These are phyloP conservation scores for Phaenicophaeus curvirostris DNA, from an alignment of 2,797 vertebrate genomes.

Conservation along the genomic window DNA sequence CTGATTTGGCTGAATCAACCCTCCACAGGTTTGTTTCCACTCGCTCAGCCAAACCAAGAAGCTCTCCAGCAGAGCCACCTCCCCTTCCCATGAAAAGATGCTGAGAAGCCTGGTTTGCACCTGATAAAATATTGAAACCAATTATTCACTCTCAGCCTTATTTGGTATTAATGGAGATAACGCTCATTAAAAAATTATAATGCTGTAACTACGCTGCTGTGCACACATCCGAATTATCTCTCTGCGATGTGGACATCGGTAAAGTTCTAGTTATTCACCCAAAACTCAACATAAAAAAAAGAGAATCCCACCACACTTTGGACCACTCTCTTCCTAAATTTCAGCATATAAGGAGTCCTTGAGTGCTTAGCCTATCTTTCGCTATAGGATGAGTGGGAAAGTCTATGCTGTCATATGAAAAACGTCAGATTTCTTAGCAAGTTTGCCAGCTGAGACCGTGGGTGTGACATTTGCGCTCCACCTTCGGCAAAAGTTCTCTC, in stretches of 20 bases:
- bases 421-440: background rate
- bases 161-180: background rate
- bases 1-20: background rate
- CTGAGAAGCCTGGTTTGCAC: background rate
- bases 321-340: background rate
- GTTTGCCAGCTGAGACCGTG: accelerated
- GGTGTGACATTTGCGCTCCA: background rate
- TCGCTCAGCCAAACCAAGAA: background rate
- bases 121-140: background rate
- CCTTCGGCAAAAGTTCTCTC: background rate
- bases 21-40: background rate
- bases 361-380: background rate
- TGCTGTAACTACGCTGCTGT: background rate
- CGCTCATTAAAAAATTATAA: background rate
- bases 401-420: background rate
- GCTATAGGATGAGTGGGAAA: background rate
- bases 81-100: background rate
- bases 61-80: background rate
- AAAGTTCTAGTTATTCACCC: background rate
- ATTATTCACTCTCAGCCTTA: background rate
- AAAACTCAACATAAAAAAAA: background rate
- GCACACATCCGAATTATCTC: background rate
- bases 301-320: background rate
- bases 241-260: background rate
- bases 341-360: background rate